Base-by-base conservation (phyloP, 2,888 invertebrate species). In the Scaptodrosophila latifasciaeformis region DNA sequence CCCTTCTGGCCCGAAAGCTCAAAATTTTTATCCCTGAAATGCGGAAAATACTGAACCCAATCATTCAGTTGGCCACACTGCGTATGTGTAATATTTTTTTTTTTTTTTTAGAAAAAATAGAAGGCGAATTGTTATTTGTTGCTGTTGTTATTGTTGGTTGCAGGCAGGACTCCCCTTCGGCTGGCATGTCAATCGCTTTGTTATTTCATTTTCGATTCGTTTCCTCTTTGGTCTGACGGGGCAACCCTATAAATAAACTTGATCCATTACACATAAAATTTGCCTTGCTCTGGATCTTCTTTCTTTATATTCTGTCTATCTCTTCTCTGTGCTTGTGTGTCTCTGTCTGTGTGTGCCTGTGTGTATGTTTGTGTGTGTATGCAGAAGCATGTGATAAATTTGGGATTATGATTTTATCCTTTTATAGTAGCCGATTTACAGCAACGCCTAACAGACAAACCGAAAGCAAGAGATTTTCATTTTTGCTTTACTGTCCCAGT, bases 41-140 rank as follows among this genome's bases (percentile, higher is more conserved):
- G n/a, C n/a, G n/a, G n/a, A n/a, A n/a, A n/a, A n/a, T n/a, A n/a
- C n/a, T n/a, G n/a, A n/a, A n/a, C 7, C 1, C 37, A n/a, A n/a
- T n/a, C n/a, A n/a, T n/a, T n/a, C n/a, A 49, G 54, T 37, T 43
- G 40, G 7, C 65, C 62, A 48, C 60, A 61, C 61, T 56, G 70
- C 74, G 70, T 72, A 67, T 76, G 72, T 70, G 70, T 72, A 70
- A 76, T 76, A 67, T 72, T 72, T 70, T 69, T 75, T n/a, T n/a
- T n/a, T n/a, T n/a, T n/a, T n/a, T n/a, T n/a, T n/a, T n/a, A n/a
- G n/a, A n/a, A n/a, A n/a, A n/a, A n/a, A n/a, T n/a, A n/a, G 27
- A 6, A 9, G 5, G 5, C 27, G 27, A 9, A 27, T 17, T 35
- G 17, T n/a, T 12, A 15, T 7, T 15, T 35, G 12, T 17, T 15